These are phyloP conservation scores for Polypterus senegalus DNA, from an alignment of 2,113 vertebrate genomes.

Conservation along the genomic window DNA sequence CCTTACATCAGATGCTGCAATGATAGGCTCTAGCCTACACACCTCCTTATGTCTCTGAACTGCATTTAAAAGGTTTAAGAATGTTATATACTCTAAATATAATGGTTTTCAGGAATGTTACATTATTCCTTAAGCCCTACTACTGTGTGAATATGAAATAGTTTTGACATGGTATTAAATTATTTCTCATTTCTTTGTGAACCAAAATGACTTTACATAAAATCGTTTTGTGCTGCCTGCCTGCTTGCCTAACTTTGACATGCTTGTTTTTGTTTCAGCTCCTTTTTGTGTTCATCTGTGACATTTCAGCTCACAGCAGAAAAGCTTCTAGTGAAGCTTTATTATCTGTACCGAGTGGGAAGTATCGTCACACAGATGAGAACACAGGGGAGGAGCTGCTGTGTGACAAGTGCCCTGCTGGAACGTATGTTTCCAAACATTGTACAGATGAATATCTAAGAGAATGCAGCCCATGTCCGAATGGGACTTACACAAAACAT, in stretches of 20 bases:
- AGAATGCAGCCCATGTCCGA: slow-evolving; percentile 74
- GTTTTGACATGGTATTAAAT: no score
- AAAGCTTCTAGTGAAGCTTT: slow-evolving; percentile 49
- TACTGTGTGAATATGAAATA: no score
- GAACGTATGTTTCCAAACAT: slow-evolving; percentile 77
- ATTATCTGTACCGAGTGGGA: slow-evolving; percentile 50
- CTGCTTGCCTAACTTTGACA: background rate
- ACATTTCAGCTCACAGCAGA: slow-evolving; percentile 38
- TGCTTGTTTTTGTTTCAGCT: slow-evolving; percentile 52
- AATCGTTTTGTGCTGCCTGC: background rate
- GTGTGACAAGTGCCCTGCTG: slow-evolving; percentile 93
- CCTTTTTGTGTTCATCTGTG: slow-evolving; percentile 53
- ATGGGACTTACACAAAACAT: slow-evolving; percentile 70
- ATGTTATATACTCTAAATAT: no score
- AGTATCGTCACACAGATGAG: slow-evolving; percentile 66
- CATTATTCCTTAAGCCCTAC: no score
- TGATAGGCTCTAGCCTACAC: no score
- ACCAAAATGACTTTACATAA: no score
- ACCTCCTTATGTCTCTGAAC: no score
- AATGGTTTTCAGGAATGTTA: no score
- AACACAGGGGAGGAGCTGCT: slow-evolving; percentile 59
- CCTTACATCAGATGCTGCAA: no score
- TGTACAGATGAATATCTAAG: slow-evolving; percentile 66
- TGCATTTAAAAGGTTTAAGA: no score
- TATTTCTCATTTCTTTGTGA: no score